Evolutionary conservation across 2,888 invertebrate species (phyloP).

Genomic region (Scaptomyza parva): DNA sequence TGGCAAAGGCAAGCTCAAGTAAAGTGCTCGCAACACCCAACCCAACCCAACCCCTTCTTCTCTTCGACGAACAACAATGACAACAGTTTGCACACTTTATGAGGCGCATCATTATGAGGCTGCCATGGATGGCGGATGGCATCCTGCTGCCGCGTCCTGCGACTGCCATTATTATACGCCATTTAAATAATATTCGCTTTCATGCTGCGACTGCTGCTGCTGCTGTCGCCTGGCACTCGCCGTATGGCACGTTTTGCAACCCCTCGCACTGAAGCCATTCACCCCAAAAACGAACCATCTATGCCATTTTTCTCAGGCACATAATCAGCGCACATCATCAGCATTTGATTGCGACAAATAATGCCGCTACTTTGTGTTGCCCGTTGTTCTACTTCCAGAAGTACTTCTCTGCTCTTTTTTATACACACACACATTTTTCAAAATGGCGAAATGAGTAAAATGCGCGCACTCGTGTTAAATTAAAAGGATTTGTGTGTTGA

Average conservation of each 20-base stretch:
- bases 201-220: constrained; percentile 74
- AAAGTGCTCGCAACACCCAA: constrained; percentile 13
- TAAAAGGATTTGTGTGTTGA: constrained; percentile 82
- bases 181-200: constrained; percentile 83
- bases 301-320: constrained; percentile 71
- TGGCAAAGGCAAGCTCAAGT: constrained; percentile 42
- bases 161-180: constrained; percentile 84
- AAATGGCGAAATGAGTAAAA: constrained; percentile 65
- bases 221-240: constrained; percentile 66
- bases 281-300: constrained; percentile 41
- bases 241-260: constrained; percentile 57
- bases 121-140: constrained; percentile 68
- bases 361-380: constrained; percentile 83
- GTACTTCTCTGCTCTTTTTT: too few species aligned
- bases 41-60: constrained; percentile 5
- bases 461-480: constrained; percentile 67
- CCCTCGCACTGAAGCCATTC: constrained; percentile 38
- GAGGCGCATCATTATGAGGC: constrained; percentile 83
- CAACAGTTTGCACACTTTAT: constrained; percentile 82
- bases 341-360: constrained; percentile 84
- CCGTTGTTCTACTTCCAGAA: constrained; percentile 33
- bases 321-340: constrained; percentile 83
- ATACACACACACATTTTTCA: constrained; percentile 17
- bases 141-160: constrained; percentile 57
- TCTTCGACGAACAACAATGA: constrained; percentile 57